Conservation (phyloP, 1,140 invertebrate genomes). For the Brachionus manjavacas region DNA sequence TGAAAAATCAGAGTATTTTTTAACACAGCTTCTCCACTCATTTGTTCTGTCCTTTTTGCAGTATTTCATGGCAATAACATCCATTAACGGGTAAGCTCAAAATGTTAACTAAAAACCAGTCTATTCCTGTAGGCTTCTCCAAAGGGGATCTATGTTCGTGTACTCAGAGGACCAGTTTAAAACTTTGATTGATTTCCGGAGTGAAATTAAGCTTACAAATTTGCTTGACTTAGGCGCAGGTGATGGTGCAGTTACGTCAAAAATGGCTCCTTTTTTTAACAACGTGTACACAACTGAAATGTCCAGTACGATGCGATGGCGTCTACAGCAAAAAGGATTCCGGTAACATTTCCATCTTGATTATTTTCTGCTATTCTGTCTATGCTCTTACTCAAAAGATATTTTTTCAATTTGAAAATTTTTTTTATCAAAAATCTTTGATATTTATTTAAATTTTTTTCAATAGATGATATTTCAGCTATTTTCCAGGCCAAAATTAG, state of each 20-base stretch:
- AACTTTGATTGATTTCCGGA: conserved; percentile 60
- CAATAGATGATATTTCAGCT: too few species aligned
- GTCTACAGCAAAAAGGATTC: conserved; percentile 69
- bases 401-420: too few species aligned
- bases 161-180: conserved; percentile 72
- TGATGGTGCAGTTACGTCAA: conserved; percentile 77
- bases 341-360: conserved; percentile 61
- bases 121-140: conserved; percentile 65
- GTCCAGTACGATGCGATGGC: conserved; percentile 72
- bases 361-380: too few species aligned
- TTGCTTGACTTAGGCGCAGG: conserved; percentile 83
- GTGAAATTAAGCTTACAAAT: conserved; percentile 48
- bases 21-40: conserved; percentile 71
- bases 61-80: conserved; percentile 74
- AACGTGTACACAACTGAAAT: conserved; percentile 78
- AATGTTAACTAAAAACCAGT: background rate
- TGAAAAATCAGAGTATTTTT: conserved; percentile 69
- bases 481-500: too few species aligned
- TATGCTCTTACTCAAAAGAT: too few species aligned
- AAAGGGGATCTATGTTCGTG: conserved; percentile 86
- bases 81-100: conserved; percentile 72
- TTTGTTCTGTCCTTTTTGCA: conserved; percentile 66
- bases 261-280: conserved; percentile 65
- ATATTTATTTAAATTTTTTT: too few species aligned
- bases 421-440: too few species aligned